Evolutionary conservation across 2,888 invertebrate genomes (phyloP).

Genomic region (Sturmia bella): DNA sequence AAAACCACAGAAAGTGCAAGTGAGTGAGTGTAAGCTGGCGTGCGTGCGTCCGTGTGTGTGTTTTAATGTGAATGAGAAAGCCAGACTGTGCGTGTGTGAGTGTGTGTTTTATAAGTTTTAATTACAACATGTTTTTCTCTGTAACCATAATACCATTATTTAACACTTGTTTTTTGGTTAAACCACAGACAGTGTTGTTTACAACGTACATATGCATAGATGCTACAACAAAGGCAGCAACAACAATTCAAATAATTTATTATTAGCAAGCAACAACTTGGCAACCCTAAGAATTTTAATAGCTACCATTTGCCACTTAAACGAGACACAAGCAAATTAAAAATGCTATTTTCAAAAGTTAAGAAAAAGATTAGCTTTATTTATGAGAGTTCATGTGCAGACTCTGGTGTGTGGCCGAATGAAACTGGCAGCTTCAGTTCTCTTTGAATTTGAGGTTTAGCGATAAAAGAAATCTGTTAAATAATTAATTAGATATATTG

Average conservation of each 20-base stretch:
- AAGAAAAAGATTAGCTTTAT: not conserved
- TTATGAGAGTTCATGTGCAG: not conserved
- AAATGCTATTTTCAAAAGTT: not conserved
- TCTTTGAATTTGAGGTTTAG: constrained; percentile 17
- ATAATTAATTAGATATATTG: not conserved
- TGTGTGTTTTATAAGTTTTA: constrained; percentile 49
- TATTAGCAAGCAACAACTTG: not conserved
- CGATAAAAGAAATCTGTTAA: not conserved
- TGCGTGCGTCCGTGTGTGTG: not conserved
- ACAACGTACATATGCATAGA: constrained; percentile 40
- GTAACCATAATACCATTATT: constrained; percentile 56
- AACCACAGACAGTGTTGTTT: constrained; percentile 62
- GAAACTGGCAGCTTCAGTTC: constrained; percentile 38
- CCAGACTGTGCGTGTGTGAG: constrained; percentile 3
- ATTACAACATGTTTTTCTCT: constrained; percentile 56
- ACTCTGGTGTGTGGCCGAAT: not conserved
- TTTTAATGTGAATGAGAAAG: not conserved
- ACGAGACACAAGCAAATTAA: not conserved
- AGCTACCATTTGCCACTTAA: not conserved
- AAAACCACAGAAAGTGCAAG: constrained; percentile 18
- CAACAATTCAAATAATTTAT: constrained; percentile 21
- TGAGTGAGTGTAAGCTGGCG: not conserved
- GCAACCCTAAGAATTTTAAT: constrained; percentile 9
- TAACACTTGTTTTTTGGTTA: constrained; percentile 60
- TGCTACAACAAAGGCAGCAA: not conserved